These are phyloP conservation scores for Trematomus bernacchii DNA, from an alignment of 2,797 vertebrate species.

Conservation along the genomic window DNA sequence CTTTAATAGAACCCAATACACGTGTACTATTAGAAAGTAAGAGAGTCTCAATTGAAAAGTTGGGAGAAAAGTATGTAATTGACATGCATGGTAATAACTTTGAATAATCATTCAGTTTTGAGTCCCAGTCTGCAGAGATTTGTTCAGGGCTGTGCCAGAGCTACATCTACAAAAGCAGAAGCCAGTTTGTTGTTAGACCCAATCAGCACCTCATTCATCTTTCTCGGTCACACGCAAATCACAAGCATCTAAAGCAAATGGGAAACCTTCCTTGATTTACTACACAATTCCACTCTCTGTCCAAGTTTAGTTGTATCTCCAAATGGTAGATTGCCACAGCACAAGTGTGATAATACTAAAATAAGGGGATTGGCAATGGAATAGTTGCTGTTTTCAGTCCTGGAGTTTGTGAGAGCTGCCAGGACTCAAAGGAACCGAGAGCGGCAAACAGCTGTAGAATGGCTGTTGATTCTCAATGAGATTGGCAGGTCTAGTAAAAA, in stretches of 20 bases:
- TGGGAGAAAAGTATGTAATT: neutral
- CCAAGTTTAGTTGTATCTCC: neutral
- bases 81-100: neutral
- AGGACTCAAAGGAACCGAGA: constrained; percentile 14
- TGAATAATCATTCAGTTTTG: neutral
- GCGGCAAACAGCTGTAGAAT: constrained; percentile 21
- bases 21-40: neutral
- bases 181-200: constrained; percentile 7
- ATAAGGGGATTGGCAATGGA: neutral
- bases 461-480: constrained; percentile 28
- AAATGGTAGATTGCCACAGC: constrained; percentile 2
- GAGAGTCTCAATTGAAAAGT: neutral
- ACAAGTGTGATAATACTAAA: neutral
- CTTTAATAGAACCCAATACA: neutral
- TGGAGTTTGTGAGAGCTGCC: neutral
- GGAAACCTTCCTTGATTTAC: constrained; percentile 19
- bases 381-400: neutral
- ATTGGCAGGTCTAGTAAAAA: constrained; percentile 3
- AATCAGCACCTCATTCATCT: constrained; percentile 28
- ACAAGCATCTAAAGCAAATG: constrained; percentile 1
- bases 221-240: neutral
- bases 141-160: neutral
- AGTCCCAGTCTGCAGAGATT: constrained; percentile 6
- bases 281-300: neutral
- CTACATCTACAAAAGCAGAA: constrained; percentile 7